A percentile compares a stretch with the other conserved stretches of the same genome.
These are phyloP conservation scores for Potorous gilbertii DNA, from an alignment of 2,797 vertebrate genomes.

Conservation along the genomic window DNA sequence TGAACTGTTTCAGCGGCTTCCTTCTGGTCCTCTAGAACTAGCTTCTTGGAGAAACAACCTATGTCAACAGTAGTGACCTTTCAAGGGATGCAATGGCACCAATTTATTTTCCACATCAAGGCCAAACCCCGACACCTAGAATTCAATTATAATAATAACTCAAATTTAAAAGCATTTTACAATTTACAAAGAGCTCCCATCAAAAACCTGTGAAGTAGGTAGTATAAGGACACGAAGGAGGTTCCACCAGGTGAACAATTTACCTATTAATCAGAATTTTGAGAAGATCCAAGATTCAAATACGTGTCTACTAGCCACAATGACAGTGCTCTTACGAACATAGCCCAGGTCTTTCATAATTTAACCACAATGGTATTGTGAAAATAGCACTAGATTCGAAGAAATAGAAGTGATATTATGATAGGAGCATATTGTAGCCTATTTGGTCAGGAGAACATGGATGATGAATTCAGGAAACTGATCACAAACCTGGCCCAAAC, in stretches of 20 bases:
- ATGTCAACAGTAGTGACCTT: neutral
- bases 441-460: neutral
- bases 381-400: neutral
- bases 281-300: neutral
- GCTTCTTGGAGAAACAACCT: neutral
- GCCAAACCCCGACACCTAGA: neutral
- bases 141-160: neutral
- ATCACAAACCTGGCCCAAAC: neutral
- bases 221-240: neutral
- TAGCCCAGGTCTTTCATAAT: neutral
- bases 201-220: neutral
- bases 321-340: neutral
- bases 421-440: neutral
- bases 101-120: neutral
- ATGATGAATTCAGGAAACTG: neutral
- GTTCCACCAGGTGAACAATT: neutral
- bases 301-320: neutral
- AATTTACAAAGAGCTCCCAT: neutral
- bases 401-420: neutral
- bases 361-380: neutral
- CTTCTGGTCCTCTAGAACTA: neutral
- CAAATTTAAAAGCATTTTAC: neutral
- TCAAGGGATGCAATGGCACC: neutral
- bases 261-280: neutral
- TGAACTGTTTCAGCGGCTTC: neutral